Base-by-base conservation (phyloP, 2,797 vertebrate genomes). In the Pseudomugil tenellus region DNA sequence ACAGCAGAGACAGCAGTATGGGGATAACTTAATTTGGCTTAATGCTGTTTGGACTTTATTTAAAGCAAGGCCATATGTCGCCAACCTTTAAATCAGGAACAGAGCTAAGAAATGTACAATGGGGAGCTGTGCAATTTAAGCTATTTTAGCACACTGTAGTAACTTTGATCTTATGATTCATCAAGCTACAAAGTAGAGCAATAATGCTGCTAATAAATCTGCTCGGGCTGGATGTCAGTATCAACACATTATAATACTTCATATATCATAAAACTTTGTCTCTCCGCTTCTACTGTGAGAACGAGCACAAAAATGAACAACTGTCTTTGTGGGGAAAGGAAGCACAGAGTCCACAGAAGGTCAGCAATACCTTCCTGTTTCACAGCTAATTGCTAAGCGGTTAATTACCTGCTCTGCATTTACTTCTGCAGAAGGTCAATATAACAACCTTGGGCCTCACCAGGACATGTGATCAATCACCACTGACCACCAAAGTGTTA, bases 381-480 rank as follows among this genome's bases (percentile, higher is more conserved):
- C 58, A 84, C 69, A 48, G 84, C 70, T 87, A 89, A 89, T 89
- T 89, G 81, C 74, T 58, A 67, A 59, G 70, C 66, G 53, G 77
- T 77, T 84, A 84, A 89, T 89, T 80, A 80, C 35, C 74, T 49
- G 52, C 52, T 43, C 72, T 63, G 63, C n/a, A 21, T 87, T 87
- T 85, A 73, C 59, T 64, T 72, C 72, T 72, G 74, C 69, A 72
- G 68, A 79, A 60, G 80, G 81, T 87, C 84, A 83, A 60, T 51
- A 35, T 75, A 74, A 87, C 83, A 83, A 79, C 74, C 88, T 61
- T 13, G 39, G 66, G 78, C 58, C 68, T 58, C 17, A 57, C 53
- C 17, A 11, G 65, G 81, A 84, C 79, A 72, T 88, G 79, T 80
- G 83, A 91, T 90, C 84, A 88, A 86, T 92, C 87, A 90, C 70